Conservation (phyloP, 2,888 invertebrate species). For the Bombylius discolor region DNA sequence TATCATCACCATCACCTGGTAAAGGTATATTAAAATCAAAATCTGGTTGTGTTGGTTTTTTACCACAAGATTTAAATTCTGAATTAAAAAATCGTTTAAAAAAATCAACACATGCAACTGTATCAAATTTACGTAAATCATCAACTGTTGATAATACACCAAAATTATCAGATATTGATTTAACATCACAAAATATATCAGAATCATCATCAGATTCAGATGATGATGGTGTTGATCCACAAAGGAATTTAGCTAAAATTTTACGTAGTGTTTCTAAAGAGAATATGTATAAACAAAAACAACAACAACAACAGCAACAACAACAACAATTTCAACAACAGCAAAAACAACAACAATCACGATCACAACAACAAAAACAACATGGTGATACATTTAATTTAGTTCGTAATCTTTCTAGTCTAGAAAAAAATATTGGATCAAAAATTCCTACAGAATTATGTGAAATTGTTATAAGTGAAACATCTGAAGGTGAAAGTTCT, state of each 20-base stretch:
- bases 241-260: slow-evolving; percentile 28
- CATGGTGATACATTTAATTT: slow-evolving; percentile 32
- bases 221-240: slow-evolving; percentile 19
- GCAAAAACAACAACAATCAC: slow-evolving; percentile 9
- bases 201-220: slow-evolving; percentile 11
- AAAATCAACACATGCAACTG: slow-evolving; percentile 32
- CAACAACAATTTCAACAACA: slow-evolving; percentile 4
- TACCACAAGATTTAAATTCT: slow-evolving; percentile 33
- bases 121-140: slow-evolving; percentile 31
- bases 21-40: slow-evolving; percentile 31
- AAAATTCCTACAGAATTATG: slow-evolving; percentile 4
- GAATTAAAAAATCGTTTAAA: slow-evolving; percentile 34
- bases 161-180: slow-evolving; percentile 7
- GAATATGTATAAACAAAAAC: slow-evolving; percentile 19
- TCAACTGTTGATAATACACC: slow-evolving; percentile 25
- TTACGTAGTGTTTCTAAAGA: slow-evolving; percentile 29
- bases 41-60: slow-evolving; percentile 26
- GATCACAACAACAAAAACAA: slow-evolving; percentile 6
- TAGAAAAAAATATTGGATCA: slow-evolving; percentile 20
- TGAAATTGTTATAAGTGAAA: slow-evolving; percentile 12
- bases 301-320: slow-evolving; percentile 1
- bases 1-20: slow-evolving; percentile 13
- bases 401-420: slow-evolving; percentile 30
- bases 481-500: slow-evolving; percentile 39
- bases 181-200: slow-evolving; percentile 11